phyloP scores from a whole-genome alignment of 2,888 invertebrate species.

The Nasonia oneida region DNA sequence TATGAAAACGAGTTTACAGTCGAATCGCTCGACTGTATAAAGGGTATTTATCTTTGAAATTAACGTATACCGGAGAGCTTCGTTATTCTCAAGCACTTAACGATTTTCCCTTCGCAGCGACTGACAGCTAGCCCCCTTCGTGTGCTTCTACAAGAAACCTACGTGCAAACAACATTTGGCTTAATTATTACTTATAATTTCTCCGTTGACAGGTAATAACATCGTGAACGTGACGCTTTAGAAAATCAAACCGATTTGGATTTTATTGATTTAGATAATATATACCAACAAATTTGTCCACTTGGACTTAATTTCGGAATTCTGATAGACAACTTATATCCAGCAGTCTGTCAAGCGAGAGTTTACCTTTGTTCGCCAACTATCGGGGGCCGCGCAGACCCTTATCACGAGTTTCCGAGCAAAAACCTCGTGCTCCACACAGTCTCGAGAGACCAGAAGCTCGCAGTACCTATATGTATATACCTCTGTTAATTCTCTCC shows the following conservation, averaged over 20 bases:
- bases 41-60: slow-evolving; percentile 2
- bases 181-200: neutral
- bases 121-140: neutral
- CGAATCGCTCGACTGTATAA: neutral
- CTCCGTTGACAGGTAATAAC: too few species aligned
- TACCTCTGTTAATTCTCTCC: too few species aligned
- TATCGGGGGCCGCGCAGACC: neutral
- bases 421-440: neutral
- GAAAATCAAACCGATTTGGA: too few species aligned
- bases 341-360: neutral
- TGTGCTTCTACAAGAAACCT: neutral
- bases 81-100: neutral
- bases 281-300: neutral
- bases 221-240: too few species aligned
- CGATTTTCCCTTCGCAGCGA: neutral
- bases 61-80: neutral
- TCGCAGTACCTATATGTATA: too few species aligned
- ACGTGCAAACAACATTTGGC: neutral
- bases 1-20: neutral
- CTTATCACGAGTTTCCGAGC: neutral
- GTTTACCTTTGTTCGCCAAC: neutral
- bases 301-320: neutral
- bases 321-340: neutral
- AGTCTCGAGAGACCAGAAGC: neutral
- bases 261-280: neutral